Base-by-base conservation (phyloP, 2,797 vertebrate genomes). In the Chloroceryle amazona region DNA sequence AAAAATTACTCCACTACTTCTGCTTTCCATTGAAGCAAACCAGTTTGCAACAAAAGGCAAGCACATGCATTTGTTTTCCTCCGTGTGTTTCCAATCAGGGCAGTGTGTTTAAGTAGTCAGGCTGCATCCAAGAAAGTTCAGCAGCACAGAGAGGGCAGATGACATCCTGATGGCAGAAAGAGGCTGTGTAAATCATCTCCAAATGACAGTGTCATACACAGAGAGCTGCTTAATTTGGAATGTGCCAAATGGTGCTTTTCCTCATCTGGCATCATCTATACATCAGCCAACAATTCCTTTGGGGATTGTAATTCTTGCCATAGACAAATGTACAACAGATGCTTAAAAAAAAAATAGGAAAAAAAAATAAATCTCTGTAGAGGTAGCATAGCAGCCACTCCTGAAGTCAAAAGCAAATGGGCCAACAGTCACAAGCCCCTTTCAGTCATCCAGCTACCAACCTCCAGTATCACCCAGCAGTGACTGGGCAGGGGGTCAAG, bases 321-420 rank as follows among this genome's bases (percentile, higher is more conserved):
- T 93, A 52, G 90, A 92, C 91, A 96, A 97, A 97, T 91, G 96
- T 39, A 76, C 68, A 97, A 78, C 96, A 98, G 94, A 97, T 96
- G 96, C 61, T 49, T 25, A 42, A 29, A 47, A 49, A 47, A 49
- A 23, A 58, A 44, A 35, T 13, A 46, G 49, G 22, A 39, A 31
- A 49, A 42, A 58, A 60, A 29, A 65, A 35, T n/a, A 22, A 51
- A 7, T 19, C 82, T 89, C 83, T 37, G 19, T 8, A 17, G 61
- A 95, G 76, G 95, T 89, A 95, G 58, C 75, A 70, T 52, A 85
- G 93, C 88, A 93, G 67, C 78, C 78, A 84, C 42, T 90, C 79
- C 79, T 73, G 47, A 82, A 91, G 86, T 54, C 79, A 91, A 70
- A 63, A 65, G 62, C 55, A 61, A 68, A 74, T n/a, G 25, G 31